Evolutionary conservation across 1,140 invertebrate species (phyloP), one percentile per base, ranked within the genome.

Genomic region (Steinernema khuongi): DNA sequence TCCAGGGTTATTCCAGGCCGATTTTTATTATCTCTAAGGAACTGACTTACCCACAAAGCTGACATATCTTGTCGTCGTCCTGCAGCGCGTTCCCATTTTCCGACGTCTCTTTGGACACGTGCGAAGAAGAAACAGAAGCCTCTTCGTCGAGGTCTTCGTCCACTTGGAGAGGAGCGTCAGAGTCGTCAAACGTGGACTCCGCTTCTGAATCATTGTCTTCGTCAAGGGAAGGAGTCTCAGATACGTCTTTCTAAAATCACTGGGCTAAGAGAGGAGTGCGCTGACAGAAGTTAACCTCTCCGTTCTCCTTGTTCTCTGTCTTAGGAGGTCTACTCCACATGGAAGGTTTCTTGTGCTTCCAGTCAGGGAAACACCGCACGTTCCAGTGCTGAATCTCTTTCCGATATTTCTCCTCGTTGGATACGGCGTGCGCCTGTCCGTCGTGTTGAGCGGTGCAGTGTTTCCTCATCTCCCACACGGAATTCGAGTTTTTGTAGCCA

Each of bases 401-500:
- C 72, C 77, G 80, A 29, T 82, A 78, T 32, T 80, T 80, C 60
- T 80, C 80, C 67, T 80, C 79, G 22, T 80, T 81, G 33, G 78
- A 80, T 26, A 80, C 68, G n/a, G 79, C 73, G 29, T 67, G 17
- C 19, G 71, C 73, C 18, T 78, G 72, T 7, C 60, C 68, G 22
- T 74, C 79, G 32, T 81, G 81, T 68, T 81, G 80, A 19, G 80
- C 50, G 2, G 33, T 31, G 0, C 80, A 80, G 67, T 81, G 80
- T 41, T 81, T 82, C 14, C 72, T 76, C 28, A 79, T 66, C 69
- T 81, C 80, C 80, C 80, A 81, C 28, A 81, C 66, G n/a, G 81
- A 82, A 69, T 80, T 81, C 31, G 81, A 82, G 74, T 82, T 83
- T 28, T 72, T 80, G 67, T 81, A 81, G 29, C 82, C 81, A 31